Conservation (phyloP, 2,113 vertebrate genomes). For the Todiramphus chloris region DNA sequence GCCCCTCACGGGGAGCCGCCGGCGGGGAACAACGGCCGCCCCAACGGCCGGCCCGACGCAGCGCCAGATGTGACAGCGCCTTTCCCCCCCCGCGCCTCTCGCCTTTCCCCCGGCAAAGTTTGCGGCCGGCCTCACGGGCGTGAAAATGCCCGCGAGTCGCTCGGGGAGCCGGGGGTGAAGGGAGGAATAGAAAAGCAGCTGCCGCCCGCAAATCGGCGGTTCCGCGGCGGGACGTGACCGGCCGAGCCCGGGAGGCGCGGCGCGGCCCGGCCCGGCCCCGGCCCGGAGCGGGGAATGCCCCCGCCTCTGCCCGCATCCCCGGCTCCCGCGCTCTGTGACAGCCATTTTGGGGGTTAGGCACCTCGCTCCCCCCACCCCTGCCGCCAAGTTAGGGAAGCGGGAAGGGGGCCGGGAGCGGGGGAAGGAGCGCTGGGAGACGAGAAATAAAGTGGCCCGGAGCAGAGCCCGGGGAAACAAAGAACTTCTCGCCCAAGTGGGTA, state of each 20-base stretch:
- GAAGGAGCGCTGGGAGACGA: neutral
- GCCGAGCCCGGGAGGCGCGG: neutral
- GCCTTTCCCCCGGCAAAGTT: neutral
- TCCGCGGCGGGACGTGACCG: neutral
- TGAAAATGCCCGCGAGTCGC: neutral
- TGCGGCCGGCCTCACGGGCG: neutral
- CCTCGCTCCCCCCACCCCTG: neutral
- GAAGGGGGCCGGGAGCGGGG: neutral
- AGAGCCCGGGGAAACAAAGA: neutral
- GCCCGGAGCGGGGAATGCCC: neutral
- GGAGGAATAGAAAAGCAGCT: neutral
- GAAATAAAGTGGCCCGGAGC: neutral
- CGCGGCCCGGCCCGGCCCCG: neutral
- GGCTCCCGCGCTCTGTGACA: neutral
- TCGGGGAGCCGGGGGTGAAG: neutral
- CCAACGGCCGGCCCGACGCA: neutral
- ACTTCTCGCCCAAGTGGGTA: slow-evolving; percentile 35
- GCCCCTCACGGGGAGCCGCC: neutral
- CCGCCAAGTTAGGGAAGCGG: neutral
- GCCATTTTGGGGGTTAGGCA: slow-evolving; percentile 30
- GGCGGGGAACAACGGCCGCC: neutral
- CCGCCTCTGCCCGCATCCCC: neutral
- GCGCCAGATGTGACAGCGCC: neutral
- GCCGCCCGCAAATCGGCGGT: neutral
- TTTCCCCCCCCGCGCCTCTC: neutral